A percentile compares a stretch with the other conserved stretches of the same genome.
Conservation (phyloP, 2,113 vertebrate species). For the Sisor rabdophorus region DNA sequence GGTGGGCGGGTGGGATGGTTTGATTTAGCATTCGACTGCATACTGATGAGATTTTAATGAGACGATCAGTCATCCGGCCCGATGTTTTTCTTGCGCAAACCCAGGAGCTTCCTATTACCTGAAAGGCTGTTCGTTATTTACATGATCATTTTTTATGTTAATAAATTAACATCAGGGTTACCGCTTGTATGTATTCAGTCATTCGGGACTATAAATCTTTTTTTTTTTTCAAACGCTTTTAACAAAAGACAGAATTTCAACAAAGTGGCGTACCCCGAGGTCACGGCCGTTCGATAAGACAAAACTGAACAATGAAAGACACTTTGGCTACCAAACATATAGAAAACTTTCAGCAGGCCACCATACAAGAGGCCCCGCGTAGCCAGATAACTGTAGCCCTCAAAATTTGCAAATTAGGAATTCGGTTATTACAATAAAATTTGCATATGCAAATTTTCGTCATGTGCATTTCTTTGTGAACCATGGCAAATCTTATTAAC, state of each 20-base stretch:
- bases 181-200: not conserved
- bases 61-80: conserved; percentile 36
- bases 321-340: not conserved
- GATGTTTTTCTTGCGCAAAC: conserved; percentile 3
- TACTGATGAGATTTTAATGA: conserved; percentile 48
- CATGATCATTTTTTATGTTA: conserved; percentile 17
- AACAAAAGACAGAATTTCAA: not conserved
- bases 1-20: conserved; percentile 48
- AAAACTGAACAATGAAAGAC: not conserved
- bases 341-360: not conserved
- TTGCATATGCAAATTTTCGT: too few relatives aligned
- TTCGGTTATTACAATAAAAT: not conserved
- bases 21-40: conserved; percentile 19
- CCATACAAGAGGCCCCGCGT: not conserved
- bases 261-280: not conserved
- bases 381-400: not conserved
- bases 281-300: not conserved
- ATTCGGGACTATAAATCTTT: not conserved
- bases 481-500: not conserved
- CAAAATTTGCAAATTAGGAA: not conserved
- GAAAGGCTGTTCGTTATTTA: conserved; percentile 24
- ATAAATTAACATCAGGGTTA: conserved; percentile 8
- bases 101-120: conserved; percentile 18
- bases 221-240: not conserved
- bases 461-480: too few relatives aligned